These are phyloP conservation scores for Drosophila erecta DNA, from an alignment of 1,140 invertebrate genomes.

Conservation along the genomic window DNA sequence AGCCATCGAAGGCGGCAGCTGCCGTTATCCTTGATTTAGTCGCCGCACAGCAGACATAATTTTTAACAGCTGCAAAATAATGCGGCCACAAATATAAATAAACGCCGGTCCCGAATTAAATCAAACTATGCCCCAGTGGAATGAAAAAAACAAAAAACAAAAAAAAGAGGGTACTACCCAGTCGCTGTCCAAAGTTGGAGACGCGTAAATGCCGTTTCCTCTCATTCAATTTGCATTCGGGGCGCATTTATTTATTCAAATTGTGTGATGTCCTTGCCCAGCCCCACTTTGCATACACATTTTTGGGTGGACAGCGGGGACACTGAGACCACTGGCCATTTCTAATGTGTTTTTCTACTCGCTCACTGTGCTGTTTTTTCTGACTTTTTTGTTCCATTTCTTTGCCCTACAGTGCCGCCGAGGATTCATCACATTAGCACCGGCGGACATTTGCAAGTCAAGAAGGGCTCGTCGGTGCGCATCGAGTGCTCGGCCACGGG, in stretches of 20 bases:
- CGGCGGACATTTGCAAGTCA: conserved; percentile 87
- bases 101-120: conserved; percentile 68
- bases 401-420: conserved; percentile 86
- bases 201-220: conserved; percentile 75
- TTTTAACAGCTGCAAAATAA: conserved; percentile 81
- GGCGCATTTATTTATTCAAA: conserved; percentile 81
- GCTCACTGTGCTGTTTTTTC: background rate
- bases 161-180: background rate
- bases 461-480: conserved; percentile 87
- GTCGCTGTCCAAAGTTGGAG: conserved; percentile 26
- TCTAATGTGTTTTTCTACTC: conserved; percentile 64
- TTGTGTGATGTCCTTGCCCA: conserved; percentile 64
- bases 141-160: too few relatives aligned
- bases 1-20: conserved; percentile 32
- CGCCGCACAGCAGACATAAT: conserved; percentile 50
- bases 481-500: conserved; percentile 88
- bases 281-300: conserved; percentile 76
- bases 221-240: conserved; percentile 80
- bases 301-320: conserved; percentile 34
- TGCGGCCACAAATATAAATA: conserved; percentile 78
- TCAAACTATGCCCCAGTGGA: conserved; percentile 60
- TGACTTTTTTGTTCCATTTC: conserved; percentile 25
- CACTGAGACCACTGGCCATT: conserved; percentile 34
- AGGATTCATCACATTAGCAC: conserved; percentile 86
- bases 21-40: conserved; percentile 63